Percentiles rank a stretch among this genome's conserved stretches.
Evolutionary conservation across 2,113 vertebrate species (phyloP).

Genomic region (Melanerpes aurifrons): DNA sequence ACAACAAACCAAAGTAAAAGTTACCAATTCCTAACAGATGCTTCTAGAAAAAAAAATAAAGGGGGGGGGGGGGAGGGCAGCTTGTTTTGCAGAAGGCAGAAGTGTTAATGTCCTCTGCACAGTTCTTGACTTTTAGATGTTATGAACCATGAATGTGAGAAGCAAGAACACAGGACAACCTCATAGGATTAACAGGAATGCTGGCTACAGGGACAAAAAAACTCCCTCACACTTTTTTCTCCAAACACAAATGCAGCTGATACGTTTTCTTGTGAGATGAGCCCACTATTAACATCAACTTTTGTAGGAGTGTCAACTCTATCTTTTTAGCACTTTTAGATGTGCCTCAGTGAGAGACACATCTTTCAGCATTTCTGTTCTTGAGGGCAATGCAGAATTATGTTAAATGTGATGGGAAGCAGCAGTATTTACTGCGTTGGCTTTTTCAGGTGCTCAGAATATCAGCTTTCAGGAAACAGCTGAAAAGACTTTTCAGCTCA

Average conservation of each 20-base stretch:
- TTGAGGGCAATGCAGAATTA: neutral
- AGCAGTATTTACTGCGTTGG: neutral
- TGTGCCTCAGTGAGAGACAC: neutral
- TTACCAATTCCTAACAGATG: neutral
- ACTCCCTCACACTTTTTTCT: neutral
- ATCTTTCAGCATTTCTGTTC: slow-evolving; percentile 5
- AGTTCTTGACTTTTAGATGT: neutral
- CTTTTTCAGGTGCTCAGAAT: neutral
- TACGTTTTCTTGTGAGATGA: neutral
- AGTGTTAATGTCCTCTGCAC: neutral
- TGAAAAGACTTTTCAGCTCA: neutral
- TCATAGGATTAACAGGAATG: neutral
- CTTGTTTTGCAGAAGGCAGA: neutral
- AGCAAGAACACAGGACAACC: slow-evolving; percentile 6
- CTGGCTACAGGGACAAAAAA: neutral
- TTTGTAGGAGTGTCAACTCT: neutral
- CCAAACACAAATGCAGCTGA: neutral
- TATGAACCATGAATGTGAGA: slow-evolving; percentile 20
- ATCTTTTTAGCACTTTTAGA: slow-evolving; percentile 29
- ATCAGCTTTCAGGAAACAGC: neutral
- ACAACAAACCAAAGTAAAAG: neutral
- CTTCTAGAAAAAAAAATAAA: neutral
- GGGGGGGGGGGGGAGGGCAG: no score
- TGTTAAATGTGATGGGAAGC: neutral
- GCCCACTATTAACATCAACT: neutral